phyloP scores from a whole-genome alignment of 2,113 vertebrate species.

The Protomyctophum bolini region DNA sequence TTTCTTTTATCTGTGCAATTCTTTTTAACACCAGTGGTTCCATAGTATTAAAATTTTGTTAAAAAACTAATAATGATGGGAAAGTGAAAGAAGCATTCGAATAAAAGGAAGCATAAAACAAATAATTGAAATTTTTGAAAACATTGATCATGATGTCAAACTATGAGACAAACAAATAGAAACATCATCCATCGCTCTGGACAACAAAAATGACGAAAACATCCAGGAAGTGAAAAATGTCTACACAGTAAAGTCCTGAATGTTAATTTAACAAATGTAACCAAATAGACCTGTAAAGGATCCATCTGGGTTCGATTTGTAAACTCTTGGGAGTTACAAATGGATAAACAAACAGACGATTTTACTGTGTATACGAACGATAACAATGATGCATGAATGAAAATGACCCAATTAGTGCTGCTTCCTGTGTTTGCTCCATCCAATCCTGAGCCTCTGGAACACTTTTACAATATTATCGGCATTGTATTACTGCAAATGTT shows the following conservation, averaged over 20 bases:
- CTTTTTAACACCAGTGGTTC: conserved; percentile 94
- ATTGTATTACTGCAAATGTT: conserved; percentile 25
- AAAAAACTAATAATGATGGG: conserved; percentile 57
- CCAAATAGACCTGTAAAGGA: too few relatives aligned
- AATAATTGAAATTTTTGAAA: conserved; percentile 38
- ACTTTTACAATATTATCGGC: conserved; percentile 25
- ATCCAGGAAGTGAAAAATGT: conserved; percentile 38
- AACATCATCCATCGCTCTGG: conserved; percentile 61
- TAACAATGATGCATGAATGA: conserved; percentile 34
- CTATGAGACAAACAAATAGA: conserved; percentile 13
- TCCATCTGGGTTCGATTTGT: too few relatives aligned
- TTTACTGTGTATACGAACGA: too few relatives aligned
- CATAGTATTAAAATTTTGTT: conserved; percentile 78
- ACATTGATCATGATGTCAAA: conserved; percentile 70
- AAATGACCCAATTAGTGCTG: conserved; percentile 23
- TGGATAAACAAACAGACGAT: too few relatives aligned
- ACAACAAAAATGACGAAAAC: conserved; percentile 29
- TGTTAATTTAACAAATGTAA: too few relatives aligned
- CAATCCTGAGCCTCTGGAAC: conserved; percentile 25
- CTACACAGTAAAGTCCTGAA: background rate
- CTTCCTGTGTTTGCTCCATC: conserved; percentile 41
- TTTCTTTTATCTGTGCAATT: conserved; percentile 86
- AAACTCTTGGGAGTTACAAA: too few relatives aligned
- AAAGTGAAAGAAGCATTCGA: conserved; percentile 70
- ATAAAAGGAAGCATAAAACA: conserved; percentile 81